Evolutionary conservation across 2,113 vertebrate species (phyloP), one percentile per base, ranked within the genome.

Genomic region (Poicephalus gulielmi): DNA sequence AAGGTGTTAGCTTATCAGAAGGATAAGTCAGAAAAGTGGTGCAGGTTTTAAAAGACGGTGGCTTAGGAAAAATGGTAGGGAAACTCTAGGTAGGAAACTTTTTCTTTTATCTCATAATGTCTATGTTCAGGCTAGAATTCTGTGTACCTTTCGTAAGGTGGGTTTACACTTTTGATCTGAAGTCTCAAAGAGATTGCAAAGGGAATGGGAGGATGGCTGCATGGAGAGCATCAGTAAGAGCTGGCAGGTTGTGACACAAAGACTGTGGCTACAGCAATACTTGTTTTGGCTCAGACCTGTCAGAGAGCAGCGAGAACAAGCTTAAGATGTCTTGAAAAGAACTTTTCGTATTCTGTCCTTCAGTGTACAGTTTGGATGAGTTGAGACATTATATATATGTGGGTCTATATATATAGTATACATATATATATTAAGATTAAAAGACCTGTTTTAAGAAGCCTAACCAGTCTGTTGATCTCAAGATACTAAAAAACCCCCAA

Each of bases 401-500:
- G 6, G 16, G 5, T 12, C 4, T 47, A 3, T 15, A 7, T 5
- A 7, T 18, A 20, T 31, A 24, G 12, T 33, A 68, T 2, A 13
- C 5, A 7, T 24, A 28, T 2, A 2, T 19, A 19, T 67, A 12
- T 6, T 35, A 66, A n/a, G 13, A 17, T 53, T 18, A 57, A 43
- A 15, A 70, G 17, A 33, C 28, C 5, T 73, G 9, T 60, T 87
- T 78, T 66, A n/a, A 70, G 47, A 76, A 63, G 16, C 11, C 27
- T 22, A 24, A 11, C 3, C 4, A n/a, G 33, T 19, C 20, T 81
- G 6, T 70, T 64, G 41, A 17, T 66, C 24, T 90, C 62, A 35
- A 35, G 25, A 20, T 69, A 37, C 28, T 37, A 63, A 3, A 59
- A 35, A n/a, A n/a, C 3, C 2, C 31, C 3, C 2, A n/a, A 59